These are phyloP conservation scores for Myotis findleyi DNA, from an alignment of 2,797 vertebrate species.

Conservation along the genomic window DNA sequence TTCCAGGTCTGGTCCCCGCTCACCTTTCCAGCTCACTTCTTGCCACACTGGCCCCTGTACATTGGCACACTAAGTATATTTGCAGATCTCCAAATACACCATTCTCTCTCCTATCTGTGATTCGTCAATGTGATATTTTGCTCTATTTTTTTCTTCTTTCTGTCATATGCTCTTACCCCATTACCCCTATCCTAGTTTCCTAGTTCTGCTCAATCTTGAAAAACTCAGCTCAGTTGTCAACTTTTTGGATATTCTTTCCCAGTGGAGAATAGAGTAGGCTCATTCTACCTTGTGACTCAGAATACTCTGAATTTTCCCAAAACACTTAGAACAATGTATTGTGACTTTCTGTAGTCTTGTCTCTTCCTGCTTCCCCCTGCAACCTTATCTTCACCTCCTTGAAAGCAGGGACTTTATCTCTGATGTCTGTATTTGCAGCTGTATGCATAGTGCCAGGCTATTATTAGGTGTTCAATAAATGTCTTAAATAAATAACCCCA, in stretches of 20 bases:
- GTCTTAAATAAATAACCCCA: not conserved
- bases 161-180: not conserved
- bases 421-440: not conserved
- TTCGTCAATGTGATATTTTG: not conserved
- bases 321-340: not conserved
- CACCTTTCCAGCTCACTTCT: not conserved
- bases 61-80: not conserved
- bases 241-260: not conserved
- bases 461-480: not conserved
- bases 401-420: not conserved
- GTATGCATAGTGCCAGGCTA: not conserved
- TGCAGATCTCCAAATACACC: not conserved
- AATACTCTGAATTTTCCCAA: accelerated
- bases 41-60: not conserved
- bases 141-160: not conserved
- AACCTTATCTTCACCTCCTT: not conserved
- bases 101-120: not conserved
- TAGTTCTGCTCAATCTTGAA: not conserved
- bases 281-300: not conserved
- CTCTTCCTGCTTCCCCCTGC: not conserved
- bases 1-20: not conserved
- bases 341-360: not conserved
- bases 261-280: not conserved
- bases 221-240: not conserved
- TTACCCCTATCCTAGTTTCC: not conserved